phyloP scores from a whole-genome alignment of 2,888 invertebrate genomes.

The Cerastoderma edule region DNA sequence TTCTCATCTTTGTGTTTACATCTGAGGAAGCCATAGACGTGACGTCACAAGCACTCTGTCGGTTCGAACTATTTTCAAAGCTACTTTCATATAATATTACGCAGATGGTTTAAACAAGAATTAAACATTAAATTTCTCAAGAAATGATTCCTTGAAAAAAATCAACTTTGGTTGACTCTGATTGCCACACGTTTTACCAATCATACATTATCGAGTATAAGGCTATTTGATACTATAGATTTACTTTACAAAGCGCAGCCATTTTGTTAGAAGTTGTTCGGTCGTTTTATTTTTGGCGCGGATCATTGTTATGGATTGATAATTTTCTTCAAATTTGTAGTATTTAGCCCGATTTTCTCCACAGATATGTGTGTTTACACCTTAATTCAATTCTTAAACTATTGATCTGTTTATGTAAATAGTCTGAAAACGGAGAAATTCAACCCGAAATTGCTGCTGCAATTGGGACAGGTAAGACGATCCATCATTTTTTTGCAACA shows the following conservation, averaged over 20 bases:
- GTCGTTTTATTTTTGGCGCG: conserved; percentile 80
- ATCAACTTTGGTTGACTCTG: too few relatives aligned
- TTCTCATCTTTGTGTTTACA: conserved; percentile 66
- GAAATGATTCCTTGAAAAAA: not conserved
- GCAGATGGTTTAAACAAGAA: not conserved
- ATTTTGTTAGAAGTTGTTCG: conserved; percentile 61
- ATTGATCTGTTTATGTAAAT: conserved; percentile 24
- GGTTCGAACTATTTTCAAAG: conserved; percentile 67
- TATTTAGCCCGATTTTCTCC: conserved; percentile 24
- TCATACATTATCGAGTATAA: too few relatives aligned
- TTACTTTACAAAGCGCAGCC: conserved; percentile 1
- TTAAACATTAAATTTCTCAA: not conserved
- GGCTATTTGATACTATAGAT: not conserved
- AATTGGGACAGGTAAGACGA: conserved; percentile 63
- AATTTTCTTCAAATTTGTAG: conserved; percentile 46
- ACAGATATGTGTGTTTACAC: conserved; percentile 25
- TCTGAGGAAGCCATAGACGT: conserved; percentile 61
- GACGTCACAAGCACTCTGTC: conserved; percentile 62
- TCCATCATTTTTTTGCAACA: conserved; percentile 52
- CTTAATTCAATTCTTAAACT: conserved; percentile 42
- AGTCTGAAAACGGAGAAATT: not conserved
- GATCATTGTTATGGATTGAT: conserved; percentile 75
- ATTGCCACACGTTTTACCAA: too few relatives aligned
- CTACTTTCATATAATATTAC: conserved; percentile 30
- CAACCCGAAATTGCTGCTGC: conserved; percentile 24